Base-by-base conservation (phyloP, 2,888 invertebrate genomes). In the Lithosia quadra region DNA sequence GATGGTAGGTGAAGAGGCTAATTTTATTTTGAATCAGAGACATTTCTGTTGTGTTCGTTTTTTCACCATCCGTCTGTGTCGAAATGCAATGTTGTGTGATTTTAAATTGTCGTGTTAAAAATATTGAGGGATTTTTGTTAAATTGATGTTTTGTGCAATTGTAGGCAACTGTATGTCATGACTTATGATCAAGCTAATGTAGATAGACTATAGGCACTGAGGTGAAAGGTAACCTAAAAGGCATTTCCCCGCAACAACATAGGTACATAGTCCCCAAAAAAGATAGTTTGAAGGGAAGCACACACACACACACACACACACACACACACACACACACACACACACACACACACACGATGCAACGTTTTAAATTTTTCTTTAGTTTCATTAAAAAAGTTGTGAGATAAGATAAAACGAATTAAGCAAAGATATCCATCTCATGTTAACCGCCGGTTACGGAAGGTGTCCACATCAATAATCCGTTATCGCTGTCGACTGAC, bases 381-480 rank as follows among this genome's bases (percentile, higher is more conserved):
- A 28, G 2, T 28, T 28, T 28, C 2, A 28, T 28, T 5, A 28
- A 28, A 28, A 75, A 66, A 63, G 34, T 9, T 24, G 22, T 21
- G 24, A 57, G 62, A 56, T 68, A 68, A 76, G 73, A 77, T 76
- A 81, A 74, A 61, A 73, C 56, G 72, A 73, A 80, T 80, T 76
- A 77, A 74, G 36, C 36, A 34, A 9, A 67, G 81, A 78, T 81
- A 79, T 57, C 63, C 63, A 75, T 77, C 77, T 74, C 43, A 71
- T 75, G 78, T 71, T 78, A 72, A 71, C 71, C 70, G 73, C 72
- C 66, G 69, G 64, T 66, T 72, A 73, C 74, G 71, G 72, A 69
- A 72, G 74, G 75, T 74, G 76, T 76, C 66, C 80, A 81, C 90
- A 91, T 91, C 87, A 90, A 91, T 91, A 88, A 90, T 76, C 34